Evolutionary conservation across 1,140 invertebrate species (phyloP), one percentile per base, ranked within the genome.

Genomic region (Drosophila arawakana): DNA sequence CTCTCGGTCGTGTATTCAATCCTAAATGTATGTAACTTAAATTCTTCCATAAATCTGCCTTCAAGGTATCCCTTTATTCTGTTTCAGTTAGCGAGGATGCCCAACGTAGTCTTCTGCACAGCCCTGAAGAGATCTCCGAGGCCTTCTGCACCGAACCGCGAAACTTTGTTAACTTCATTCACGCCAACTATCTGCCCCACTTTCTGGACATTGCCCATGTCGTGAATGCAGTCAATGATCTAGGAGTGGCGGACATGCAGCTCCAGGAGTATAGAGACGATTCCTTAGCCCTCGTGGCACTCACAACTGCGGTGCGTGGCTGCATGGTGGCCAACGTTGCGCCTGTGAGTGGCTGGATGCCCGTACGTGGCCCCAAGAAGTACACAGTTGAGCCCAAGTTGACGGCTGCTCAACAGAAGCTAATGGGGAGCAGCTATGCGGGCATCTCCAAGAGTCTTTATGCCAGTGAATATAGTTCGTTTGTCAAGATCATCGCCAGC

Each of bases 141-240:
- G 94, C 94, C 69, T 96, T 96, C 81, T 85, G 93, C 25, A 94
- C 94, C 6, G 94, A 95, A 65, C 94, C 95, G 0, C 93, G 80
- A 61, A 94, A 93, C 9, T 96, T 96, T 90, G 90, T 95, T 0
- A 93, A 94, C 57, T 96, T 96, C 80, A 91, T 97, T 7, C 94
- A 95, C 80, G 95, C 96, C 79, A 97, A 97, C 93, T 96, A 96
- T 91, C 82, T 96, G 30, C 94, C 94, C 46, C 96, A 96, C 73
- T 96, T 96, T 72, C 93, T 93, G 1, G 93, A 93, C 62, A 93
- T 95, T 4, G 92, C 94, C 35, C 93, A 95, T 80, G 93, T 93
- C 3, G 90, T 93, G 34, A 78, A 91, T 54, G 95, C 95, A 10
- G 88, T 94, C 0, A 92, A 95, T 68, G 93, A 94, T 57, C 90